Conservation (phyloP, 2,888 invertebrate species). For the Trissolcus japonicus region DNA sequence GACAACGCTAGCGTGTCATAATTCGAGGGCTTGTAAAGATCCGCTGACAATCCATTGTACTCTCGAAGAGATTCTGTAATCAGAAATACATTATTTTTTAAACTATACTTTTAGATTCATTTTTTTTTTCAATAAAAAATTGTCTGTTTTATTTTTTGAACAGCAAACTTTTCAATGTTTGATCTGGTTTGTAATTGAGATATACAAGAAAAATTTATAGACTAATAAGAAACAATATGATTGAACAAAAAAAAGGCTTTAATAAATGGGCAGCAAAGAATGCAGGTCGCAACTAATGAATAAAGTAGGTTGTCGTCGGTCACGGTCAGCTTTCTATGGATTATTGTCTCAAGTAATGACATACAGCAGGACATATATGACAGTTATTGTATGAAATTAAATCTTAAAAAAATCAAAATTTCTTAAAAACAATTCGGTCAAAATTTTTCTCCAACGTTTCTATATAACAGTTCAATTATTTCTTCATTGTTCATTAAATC, state of each 20-base stretch:
- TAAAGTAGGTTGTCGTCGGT: constrained; percentile 66
- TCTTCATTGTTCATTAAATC: not conserved
- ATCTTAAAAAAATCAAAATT: not conserved
- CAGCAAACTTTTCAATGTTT: too few relatives aligned
- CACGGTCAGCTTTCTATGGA: constrained; percentile 64
- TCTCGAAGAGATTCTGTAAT: constrained; percentile 80
- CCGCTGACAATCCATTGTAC: constrained; percentile 82
- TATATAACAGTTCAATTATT: not conserved
- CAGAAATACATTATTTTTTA: not conserved
- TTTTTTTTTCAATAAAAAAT: too few relatives aligned
- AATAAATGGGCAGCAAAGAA: constrained; percentile 23
- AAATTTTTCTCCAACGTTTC: not conserved
- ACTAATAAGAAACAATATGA: not conserved
- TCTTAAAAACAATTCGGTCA: not conserved
- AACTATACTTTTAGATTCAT: not conserved
- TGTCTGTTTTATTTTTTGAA: too few relatives aligned
- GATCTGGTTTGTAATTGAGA: too few relatives aligned
- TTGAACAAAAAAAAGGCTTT: constrained; percentile 19
- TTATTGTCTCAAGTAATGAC: constrained; percentile 28
- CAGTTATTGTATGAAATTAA: constrained; percentile 3
- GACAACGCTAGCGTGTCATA: constrained; percentile 93
- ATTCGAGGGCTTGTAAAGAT: constrained; percentile 83
- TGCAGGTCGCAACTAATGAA: constrained; percentile 45
- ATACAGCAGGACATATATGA: constrained; percentile 10
- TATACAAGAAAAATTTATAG: too few relatives aligned